Percentiles rank a stretch among this genome's conserved stretches.
Evolutionary conservation across 2,797 vertebrate species (phyloP).

Genomic region (Urophycis tenuis): DNA sequence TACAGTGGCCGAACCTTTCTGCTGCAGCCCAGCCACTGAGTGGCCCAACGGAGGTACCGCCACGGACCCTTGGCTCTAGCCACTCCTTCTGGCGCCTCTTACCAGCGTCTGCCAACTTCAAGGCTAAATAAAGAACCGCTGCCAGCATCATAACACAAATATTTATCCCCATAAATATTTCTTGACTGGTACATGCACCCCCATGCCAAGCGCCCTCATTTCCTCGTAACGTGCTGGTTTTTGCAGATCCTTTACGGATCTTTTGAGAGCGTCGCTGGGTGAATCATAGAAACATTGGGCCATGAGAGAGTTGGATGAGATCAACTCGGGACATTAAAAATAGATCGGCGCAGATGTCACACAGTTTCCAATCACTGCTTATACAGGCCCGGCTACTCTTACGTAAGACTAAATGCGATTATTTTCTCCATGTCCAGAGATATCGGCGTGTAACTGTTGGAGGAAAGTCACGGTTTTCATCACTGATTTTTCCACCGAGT

Average conservation of each 20-base stretch:
- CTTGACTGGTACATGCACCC: too few relatives aligned
- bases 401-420: neutral
- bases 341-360: slow-evolving; percentile 48
- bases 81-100: neutral
- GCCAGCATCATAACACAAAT: neutral
- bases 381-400: neutral
- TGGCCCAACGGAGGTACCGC: neutral
- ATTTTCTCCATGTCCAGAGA: neutral
- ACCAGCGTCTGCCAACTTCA: neutral
- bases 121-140: neutral
- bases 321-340: slow-evolving; percentile 48
- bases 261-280: neutral
- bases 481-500: neutral
- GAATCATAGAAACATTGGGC: slow-evolving; percentile 27
- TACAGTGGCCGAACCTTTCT: neutral
- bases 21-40: too few relatives aligned
- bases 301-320: slow-evolving; percentile 32
- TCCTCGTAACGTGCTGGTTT: neutral
- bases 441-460: neutral
- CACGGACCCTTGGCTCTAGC: neutral
- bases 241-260: neutral
- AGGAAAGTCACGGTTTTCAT: neutral
- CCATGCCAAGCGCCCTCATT: neutral
- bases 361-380: slow-evolving; percentile 11
- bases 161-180: neutral